A percentile compares a stretch with the other conserved stretches of the same genome.
These are phyloP conservation scores for Lasaia peninsularis DNA, from an alignment of 1,140 invertebrate genomes.

Conservation along the genomic window DNA sequence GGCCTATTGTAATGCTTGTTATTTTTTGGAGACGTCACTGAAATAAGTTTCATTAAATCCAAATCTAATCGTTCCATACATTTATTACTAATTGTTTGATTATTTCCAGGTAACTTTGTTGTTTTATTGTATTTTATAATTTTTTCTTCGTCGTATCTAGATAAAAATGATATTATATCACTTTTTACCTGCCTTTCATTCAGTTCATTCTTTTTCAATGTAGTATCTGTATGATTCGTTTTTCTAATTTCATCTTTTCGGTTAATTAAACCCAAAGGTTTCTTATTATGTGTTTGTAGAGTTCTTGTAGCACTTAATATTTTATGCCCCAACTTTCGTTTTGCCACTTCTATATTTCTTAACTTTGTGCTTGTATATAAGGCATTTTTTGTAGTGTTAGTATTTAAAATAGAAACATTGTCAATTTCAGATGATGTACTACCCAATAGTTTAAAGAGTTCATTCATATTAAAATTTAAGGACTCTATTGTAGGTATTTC, in stretches of 20 bases:
- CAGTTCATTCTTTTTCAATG: neutral
- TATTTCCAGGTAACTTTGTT: neutral
- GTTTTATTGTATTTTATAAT: neutral
- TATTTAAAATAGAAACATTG: no score
- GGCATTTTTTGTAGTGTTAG: no score
- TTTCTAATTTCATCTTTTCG: neutral
- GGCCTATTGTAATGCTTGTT: conserved; percentile 1
- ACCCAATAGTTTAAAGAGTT: conserved; percentile 32
- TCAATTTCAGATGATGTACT: conserved; percentile 14
- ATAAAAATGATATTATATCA: neutral
- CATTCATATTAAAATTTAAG: conserved; percentile 31
- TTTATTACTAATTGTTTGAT: neutral
- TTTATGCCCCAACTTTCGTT: no score
- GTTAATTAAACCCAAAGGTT: neutral
- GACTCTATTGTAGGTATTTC: conserved; percentile 12
- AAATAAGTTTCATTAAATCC: neutral
- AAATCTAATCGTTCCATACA: neutral
- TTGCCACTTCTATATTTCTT: no score
- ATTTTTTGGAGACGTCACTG: neutral
- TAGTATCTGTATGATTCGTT: neutral
- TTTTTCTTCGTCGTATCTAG: neutral
- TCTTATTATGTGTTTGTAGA: no score
- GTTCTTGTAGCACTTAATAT: no score
- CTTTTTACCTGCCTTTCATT: neutral
- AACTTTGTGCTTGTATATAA: no score